A percentile compares a stretch with the other conserved stretches of the same genome.
phyloP scores from a whole-genome alignment of 23 tunicate genomes.

The Halocynthia roretzi region DNA sequence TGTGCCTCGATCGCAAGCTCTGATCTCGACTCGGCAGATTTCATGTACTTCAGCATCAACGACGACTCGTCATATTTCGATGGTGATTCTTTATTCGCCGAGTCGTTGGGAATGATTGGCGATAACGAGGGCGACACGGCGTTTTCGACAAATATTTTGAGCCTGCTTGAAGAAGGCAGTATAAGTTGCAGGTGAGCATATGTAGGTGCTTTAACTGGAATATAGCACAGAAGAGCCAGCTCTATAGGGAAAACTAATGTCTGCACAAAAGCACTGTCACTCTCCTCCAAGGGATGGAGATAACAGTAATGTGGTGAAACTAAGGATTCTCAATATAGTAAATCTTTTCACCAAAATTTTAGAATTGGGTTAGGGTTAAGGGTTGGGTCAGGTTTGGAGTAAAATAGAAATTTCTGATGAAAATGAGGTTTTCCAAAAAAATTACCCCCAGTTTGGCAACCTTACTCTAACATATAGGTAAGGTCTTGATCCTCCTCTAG shows the following conservation, averaged over 20 bases:
- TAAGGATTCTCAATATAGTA: too few species aligned
- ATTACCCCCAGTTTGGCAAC: background rate
- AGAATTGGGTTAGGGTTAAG: too few species aligned
- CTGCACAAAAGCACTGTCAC: too few species aligned
- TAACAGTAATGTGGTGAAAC: too few species aligned
- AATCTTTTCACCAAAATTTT: too few species aligned
- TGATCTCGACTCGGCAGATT: slow-evolving; percentile 82
- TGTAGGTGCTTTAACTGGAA: too few species aligned
- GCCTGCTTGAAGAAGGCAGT: slow-evolving; percentile 72
- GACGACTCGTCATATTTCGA: slow-evolving; percentile 81
- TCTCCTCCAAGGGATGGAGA: too few species aligned
- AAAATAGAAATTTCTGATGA: too few species aligned
- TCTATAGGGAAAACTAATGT: too few species aligned
- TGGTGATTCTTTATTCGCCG: slow-evolving; percentile 80
- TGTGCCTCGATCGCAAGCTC: slow-evolving; percentile 87
- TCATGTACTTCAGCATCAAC: slow-evolving; percentile 73
- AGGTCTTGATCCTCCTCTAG: background rate
- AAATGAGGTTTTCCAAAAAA: background rate
- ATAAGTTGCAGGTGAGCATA: slow-evolving; percentile 82
- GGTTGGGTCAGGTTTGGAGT: too few species aligned
- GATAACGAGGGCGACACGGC: slow-evolving; percentile 44
- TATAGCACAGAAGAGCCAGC: too few species aligned
- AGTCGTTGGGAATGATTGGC: slow-evolving; percentile 62
- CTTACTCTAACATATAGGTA: background rate
- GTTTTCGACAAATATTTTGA: slow-evolving; percentile 80